Evolutionary conservation across 2,113 vertebrate species (phyloP), one percentile per base, ranked within the genome.

Genomic region (Arvicanthis niloticus): DNA sequence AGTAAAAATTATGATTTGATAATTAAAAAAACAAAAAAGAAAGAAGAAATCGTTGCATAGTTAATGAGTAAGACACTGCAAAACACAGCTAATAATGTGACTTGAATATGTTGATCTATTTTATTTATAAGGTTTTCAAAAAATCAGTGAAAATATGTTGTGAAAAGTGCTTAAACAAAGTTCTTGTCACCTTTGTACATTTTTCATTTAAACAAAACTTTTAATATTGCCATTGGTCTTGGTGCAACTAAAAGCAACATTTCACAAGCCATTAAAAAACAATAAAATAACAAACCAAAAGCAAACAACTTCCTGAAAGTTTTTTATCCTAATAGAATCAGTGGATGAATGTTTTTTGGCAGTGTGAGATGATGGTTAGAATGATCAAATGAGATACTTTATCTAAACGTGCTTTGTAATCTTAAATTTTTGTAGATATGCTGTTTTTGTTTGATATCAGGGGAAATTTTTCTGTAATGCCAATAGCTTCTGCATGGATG

Each of bases 391-490:
- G 40, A 91, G 13, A 34, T 81, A 48, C 82, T 17, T 42, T 11
- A 82, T 51, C 26, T 89, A 75, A 56, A 88, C 31, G 34, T 90
- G 42, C 60, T 84, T 96, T 75, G 76, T 73, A 65, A 62, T n/a
- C 17, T 40, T 77, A 75, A 72, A 88, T 75, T 0, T 92, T 94
- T 62, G 26, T 84, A 67, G 16, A 13, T 91, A 67, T 80, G 16
- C 65, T 70, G 56, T 72, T 93, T 96, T 93, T 78, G 42, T 53
- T 96, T 93, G 40, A 0, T 94, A 88, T 85, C 24, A 24, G 37
- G 58, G 56, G 76, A 89, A 82, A 87, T 9, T n/a, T 16, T 60
- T 88, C 56, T 91, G 16, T 42, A 48, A 91, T 73, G 42, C 67
- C 26, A 3, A 60, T 48, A 68, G 31, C 73, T 91, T 94, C 31